Evolutionary conservation across 2,797 vertebrate genomes (phyloP).

Genomic region (Danio aesculapii): DNA sequence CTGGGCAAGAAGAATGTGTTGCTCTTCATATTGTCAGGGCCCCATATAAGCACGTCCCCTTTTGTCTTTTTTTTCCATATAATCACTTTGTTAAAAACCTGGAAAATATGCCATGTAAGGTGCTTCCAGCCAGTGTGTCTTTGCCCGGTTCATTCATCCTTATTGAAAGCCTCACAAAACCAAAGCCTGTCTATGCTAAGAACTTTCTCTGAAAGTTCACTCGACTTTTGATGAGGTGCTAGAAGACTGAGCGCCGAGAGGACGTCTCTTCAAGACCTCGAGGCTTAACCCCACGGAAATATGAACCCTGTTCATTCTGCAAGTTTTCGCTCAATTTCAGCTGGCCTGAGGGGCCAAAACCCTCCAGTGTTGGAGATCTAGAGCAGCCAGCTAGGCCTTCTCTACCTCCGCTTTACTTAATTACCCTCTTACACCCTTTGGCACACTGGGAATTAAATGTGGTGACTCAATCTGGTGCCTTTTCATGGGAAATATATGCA

Average conservation of each 20-base stretch:
- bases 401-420: conserved; percentile 59
- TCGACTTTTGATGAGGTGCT: conserved; percentile 53
- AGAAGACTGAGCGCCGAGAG: conserved; percentile 38
- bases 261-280: conserved; percentile 27
- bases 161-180: conserved; percentile 35
- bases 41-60: conserved; percentile 23
- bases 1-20: conserved; percentile 39
- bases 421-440: conserved; percentile 58
- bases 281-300: conserved; percentile 60
- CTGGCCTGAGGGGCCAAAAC: conserved; percentile 41
- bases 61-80: conserved; percentile 19
- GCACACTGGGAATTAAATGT: conserved; percentile 58
- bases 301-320: conserved; percentile 52
- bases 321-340: conserved; percentile 56
- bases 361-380: conserved; percentile 53
- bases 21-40: conserved; percentile 34
- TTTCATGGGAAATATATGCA: conserved; percentile 41
- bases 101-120: conserved; percentile 10
- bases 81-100: conserved; percentile 27
- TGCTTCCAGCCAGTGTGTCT: conserved; percentile 2
- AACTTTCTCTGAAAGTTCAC: conserved; percentile 56
- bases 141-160: conserved; percentile 24
- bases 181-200: conserved; percentile 11
- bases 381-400: conserved; percentile 44
- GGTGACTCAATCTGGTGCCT: conserved; percentile 41